phyloP scores from a whole-genome alignment of 2,888 invertebrate species.

The Pharmacophagus antenor region DNA sequence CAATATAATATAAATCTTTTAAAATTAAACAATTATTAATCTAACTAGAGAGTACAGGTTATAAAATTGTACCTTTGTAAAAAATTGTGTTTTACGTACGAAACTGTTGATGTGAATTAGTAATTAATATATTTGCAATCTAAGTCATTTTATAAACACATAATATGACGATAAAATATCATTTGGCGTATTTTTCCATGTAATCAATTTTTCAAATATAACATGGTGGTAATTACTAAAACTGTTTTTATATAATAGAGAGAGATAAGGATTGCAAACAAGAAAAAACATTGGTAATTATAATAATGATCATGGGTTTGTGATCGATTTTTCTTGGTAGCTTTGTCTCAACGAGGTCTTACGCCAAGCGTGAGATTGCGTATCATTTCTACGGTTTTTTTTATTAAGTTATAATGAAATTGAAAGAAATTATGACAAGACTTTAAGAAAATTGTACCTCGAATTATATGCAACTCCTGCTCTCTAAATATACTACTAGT shows the following conservation, averaged over 20 bases:
- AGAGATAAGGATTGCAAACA: slow-evolving; percentile 39
- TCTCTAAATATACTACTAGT: background rate
- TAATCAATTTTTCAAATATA: too few species aligned
- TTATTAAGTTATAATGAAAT: slow-evolving; percentile 14
- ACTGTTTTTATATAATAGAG: background rate
- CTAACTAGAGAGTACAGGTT: too few species aligned
- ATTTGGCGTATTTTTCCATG: too few species aligned
- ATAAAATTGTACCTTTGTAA: too few species aligned
- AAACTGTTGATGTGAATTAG: too few species aligned
- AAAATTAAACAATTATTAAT: too few species aligned
- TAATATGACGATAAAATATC: too few species aligned
- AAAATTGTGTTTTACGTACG: too few species aligned
- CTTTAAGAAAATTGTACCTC: slow-evolving; percentile 13
- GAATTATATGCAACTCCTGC: slow-evolving; percentile 15
- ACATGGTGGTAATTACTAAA: background rate
- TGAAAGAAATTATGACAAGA: slow-evolving; percentile 24
- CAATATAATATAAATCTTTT: too few species aligned
- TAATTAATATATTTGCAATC: too few species aligned
- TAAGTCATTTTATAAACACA: too few species aligned
- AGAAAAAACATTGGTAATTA: slow-evolving; percentile 51
- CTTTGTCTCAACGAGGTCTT: slow-evolving; percentile 48
- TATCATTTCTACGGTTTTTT: slow-evolving; percentile 26
- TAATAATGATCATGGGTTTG: slow-evolving; percentile 57
- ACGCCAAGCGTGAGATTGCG: slow-evolving; percentile 37
- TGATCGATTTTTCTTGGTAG: slow-evolving; percentile 61